phyloP scores from a whole-genome alignment of 1,140 invertebrate genomes.

The Magallana ariakensis region DNA sequence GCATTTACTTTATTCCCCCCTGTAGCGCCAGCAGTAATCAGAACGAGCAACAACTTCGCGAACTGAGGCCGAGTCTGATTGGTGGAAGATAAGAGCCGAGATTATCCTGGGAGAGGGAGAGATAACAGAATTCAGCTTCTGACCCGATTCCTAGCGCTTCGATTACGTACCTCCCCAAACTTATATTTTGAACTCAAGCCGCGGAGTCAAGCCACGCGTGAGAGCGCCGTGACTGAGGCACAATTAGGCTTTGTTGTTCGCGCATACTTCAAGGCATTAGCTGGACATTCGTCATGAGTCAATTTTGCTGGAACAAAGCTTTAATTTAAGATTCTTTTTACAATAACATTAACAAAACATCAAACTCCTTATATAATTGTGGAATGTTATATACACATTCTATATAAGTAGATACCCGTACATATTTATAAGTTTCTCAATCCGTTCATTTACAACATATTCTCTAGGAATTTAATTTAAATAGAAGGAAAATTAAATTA shows the following conservation, averaged over 20 bases:
- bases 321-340: too few species aligned
- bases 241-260: slow-evolving; percentile 6
- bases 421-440: too few species aligned
- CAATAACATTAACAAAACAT: too few species aligned
- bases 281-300: too few species aligned
- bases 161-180: background rate
- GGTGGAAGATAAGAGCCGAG: slow-evolving; percentile 8
- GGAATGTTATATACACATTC: too few species aligned
- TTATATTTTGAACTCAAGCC: background rate
- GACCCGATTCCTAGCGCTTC: background rate
- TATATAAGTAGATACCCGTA: too few species aligned
- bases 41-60: background rate
- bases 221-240: background rate
- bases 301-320: too few species aligned
- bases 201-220: background rate
- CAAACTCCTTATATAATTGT: too few species aligned
- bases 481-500: too few species aligned
- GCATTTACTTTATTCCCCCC: slow-evolving; percentile 5
- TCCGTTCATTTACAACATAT: too few species aligned
- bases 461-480: too few species aligned
- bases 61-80: background rate
- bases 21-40: background rate
- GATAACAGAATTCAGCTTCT: slow-evolving; percentile 20
- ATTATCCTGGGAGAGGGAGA: slow-evolving; percentile 1
- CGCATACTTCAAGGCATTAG: slow-evolving; percentile 25